Percentiles rank a stretch among this genome's conserved stretches.
These are phyloP conservation scores for Rhabdomys dilectus DNA, from an alignment of 2,113 vertebrate species.

Conservation along the genomic window DNA sequence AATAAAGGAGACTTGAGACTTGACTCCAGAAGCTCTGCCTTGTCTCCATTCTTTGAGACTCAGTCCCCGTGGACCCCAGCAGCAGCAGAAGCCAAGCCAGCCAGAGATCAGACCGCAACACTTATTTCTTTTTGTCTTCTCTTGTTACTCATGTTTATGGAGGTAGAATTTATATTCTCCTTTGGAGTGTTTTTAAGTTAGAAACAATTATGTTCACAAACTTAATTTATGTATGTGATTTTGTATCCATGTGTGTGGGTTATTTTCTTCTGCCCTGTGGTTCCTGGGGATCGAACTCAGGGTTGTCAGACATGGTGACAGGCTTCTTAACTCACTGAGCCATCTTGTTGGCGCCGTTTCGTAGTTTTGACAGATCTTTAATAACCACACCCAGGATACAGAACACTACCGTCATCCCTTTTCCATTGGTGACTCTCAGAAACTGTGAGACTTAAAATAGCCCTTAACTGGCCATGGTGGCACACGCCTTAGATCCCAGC, in stretches of 20 bases:
- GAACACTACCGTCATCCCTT: background rate
- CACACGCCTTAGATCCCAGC: accelerated
- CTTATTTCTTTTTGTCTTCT: background rate
- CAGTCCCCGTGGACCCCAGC: no score
- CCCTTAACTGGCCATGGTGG: background rate
- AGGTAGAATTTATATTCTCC: background rate
- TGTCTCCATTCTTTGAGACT: no score
- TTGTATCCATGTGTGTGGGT: background rate
- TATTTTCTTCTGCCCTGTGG: no score
- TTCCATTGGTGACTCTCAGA: background rate
- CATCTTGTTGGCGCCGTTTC: background rate
- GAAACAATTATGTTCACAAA: background rate
- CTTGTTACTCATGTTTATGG: background rate
- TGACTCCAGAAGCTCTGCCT: no score
- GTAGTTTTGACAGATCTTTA: background rate
- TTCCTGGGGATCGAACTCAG: background rate
- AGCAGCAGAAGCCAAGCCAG: no score
- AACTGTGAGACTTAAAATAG: background rate
- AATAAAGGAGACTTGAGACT: no score
- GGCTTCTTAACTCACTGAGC: background rate
- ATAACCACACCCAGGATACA: background rate
- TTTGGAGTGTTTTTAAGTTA: background rate
- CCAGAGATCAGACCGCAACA: no score
- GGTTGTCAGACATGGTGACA: background rate
- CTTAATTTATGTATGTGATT: background rate